Conservation (phyloP, 2,797 vertebrate species). For the Paramormyrops hopkinsi region DNA sequence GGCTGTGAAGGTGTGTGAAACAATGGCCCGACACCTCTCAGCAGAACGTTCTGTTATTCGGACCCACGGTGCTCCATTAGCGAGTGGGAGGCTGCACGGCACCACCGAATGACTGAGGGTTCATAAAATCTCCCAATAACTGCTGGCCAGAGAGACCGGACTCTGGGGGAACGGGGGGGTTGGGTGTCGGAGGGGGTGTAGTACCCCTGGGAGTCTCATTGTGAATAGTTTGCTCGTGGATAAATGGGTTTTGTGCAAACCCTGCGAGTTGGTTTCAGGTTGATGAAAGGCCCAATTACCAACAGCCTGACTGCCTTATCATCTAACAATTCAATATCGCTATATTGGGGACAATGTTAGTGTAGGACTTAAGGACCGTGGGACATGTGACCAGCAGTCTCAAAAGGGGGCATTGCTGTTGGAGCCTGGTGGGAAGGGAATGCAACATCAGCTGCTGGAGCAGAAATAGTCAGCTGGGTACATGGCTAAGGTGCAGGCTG, state of each 20-base stretch:
- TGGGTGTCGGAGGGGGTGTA: not conserved
- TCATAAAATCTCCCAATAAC: not conserved
- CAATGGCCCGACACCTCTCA: not conserved
- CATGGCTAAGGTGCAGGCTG: not conserved
- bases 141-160: not conserved
- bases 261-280: not conserved
- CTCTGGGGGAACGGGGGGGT: not conserved
- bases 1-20: not conserved
- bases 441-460: not conserved
- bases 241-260: constrained; percentile 15
- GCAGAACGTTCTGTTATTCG: not conserved
- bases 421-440: not conserved
- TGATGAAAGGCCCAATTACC: constrained; percentile 5
- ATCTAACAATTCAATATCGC: not conserved
- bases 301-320: constrained; percentile 2
- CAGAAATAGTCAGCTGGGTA: not conserved
- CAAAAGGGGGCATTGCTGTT: not conserved
- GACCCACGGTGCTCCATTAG: not conserved
- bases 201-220: not conserved
- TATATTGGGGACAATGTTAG: not conserved
- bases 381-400: not conserved
- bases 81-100: not conserved
- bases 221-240: constrained; percentile 6
- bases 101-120: not conserved
- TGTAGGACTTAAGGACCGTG: not conserved